phyloP scores from a whole-genome alignment of 2,113 vertebrate species.

The Rhynchomys soricoides region DNA sequence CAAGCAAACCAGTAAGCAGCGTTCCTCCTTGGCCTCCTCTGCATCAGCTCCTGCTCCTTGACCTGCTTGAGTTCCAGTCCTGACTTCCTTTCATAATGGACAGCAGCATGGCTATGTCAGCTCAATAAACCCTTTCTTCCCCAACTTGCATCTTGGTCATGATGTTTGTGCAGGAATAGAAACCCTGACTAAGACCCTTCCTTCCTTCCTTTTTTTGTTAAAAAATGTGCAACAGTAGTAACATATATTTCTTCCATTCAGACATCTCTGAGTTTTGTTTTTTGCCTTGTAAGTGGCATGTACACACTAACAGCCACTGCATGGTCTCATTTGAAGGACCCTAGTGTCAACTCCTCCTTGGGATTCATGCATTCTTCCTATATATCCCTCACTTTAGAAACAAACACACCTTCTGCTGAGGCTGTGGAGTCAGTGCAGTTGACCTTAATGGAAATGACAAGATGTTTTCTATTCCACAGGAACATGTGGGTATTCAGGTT shows the following conservation, averaged over 20 bases:
- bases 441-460: slow-evolving; percentile 97
- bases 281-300: slow-evolving; percentile 91
- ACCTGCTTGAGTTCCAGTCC: too few relatives aligned
- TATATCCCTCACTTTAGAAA: slow-evolving; percentile 95
- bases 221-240: slow-evolving; percentile 61
- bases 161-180: too few relatives aligned
- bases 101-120: too few relatives aligned
- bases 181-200: too few relatives aligned
- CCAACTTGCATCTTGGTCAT: too few relatives aligned
- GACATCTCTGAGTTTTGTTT: slow-evolving; percentile 78
- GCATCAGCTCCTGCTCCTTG: too few relatives aligned
- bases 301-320: slow-evolving; percentile 91
- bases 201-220: too few relatives aligned
- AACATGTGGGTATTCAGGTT: slow-evolving; percentile 95
- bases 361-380: slow-evolving; percentile 94
- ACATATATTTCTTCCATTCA: slow-evolving; percentile 41
- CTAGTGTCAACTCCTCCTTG: slow-evolving; percentile 94
- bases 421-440: slow-evolving; percentile 97
- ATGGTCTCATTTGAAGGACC: slow-evolving; percentile 95
- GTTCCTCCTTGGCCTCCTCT: too few relatives aligned
- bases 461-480: slow-evolving; percentile 94
- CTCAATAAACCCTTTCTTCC: too few relatives aligned
- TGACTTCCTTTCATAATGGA: too few relatives aligned
- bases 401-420: slow-evolving; percentile 93
- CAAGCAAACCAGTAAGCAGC: too few relatives aligned